These are phyloP conservation scores for Abrostola tripartita DNA, from an alignment of 2,888 invertebrate genomes.

Conservation along the genomic window DNA sequence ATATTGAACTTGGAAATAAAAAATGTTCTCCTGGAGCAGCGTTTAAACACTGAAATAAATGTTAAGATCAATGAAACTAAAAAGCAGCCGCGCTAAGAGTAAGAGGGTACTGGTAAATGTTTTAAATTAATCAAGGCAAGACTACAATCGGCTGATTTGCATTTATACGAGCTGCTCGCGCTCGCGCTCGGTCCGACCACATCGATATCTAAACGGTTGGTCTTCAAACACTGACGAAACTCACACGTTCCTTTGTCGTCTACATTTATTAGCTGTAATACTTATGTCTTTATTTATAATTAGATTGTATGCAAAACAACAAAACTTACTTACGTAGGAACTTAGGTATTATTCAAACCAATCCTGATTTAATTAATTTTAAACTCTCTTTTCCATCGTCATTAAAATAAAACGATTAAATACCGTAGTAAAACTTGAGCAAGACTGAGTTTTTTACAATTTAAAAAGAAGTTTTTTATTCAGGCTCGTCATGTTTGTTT, in stretches of 20 bases:
- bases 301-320: not conserved
- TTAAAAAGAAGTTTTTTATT: constrained; percentile 23
- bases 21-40: constrained; percentile 27
- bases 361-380: not conserved
- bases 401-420: not conserved
- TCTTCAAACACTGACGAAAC: constrained; percentile 54
- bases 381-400: not conserved
- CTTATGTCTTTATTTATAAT: not conserved
- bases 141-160: constrained; percentile 79
- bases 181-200: constrained; percentile 67
- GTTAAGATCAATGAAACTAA: constrained; percentile 55
- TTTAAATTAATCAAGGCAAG: constrained; percentile 78
- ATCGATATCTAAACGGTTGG: constrained; percentile 69
- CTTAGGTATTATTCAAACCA: not conserved
- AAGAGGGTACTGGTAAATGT: constrained; percentile 71
- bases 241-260: constrained; percentile 51
- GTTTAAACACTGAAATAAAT: constrained; percentile 30
- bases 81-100: constrained; percentile 58
- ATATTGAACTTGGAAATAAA: constrained; percentile 63
- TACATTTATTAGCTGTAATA: constrained; percentile 1
- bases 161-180: constrained; percentile 77
- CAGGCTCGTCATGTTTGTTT: constrained; percentile 33
- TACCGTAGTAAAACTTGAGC: not conserved
- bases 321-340: not conserved
- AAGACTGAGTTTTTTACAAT: not conserved